A percentile compares a stretch with the other conserved stretches of the same genome.
Evolutionary conservation across 2,888 invertebrate species (phyloP).

Genomic region (Drosophila borborema): DNA sequence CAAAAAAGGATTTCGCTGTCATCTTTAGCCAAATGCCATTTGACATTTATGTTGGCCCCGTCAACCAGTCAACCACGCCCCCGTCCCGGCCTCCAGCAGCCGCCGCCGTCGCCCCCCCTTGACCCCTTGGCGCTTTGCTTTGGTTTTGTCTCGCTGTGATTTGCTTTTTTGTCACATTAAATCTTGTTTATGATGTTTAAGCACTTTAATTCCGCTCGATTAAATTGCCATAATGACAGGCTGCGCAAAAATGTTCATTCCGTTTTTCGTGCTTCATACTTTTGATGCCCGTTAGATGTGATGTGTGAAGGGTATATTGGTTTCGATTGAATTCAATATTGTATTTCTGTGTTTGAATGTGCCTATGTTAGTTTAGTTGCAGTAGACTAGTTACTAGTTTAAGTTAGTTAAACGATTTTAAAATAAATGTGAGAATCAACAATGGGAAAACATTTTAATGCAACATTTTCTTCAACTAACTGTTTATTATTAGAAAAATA

Average conservation of each 20-base stretch:
- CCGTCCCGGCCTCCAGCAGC: background rate
- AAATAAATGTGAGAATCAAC: too few relatives aligned
- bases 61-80: slow-evolving; percentile 10
- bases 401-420: too few relatives aligned
- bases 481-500: too few relatives aligned
- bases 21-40: slow-evolving; percentile 70
- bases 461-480: too few relatives aligned
- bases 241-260: slow-evolving; percentile 50
- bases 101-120: background rate
- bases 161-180: slow-evolving; percentile 77
- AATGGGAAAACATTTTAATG: too few relatives aligned
- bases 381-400: too few relatives aligned
- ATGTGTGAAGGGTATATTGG: background rate
- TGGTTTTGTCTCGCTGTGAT: slow-evolving; percentile 58
- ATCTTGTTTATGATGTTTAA: slow-evolving; percentile 77
- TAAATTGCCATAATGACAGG: slow-evolving; percentile 75
- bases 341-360: too few relatives aligned
- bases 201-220: slow-evolving; percentile 81
- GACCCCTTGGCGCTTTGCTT: background rate
- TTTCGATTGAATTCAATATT: background rate
- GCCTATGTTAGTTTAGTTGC: too few relatives aligned
- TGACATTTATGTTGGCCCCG: slow-evolving; percentile 65
- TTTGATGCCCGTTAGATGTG: background rate
- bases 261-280: slow-evolving; percentile 9
- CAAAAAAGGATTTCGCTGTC: slow-evolving; percentile 54